Evolutionary conservation across 2,113 vertebrate species (phyloP).

Genomic region (Eidolon helvum): DNA sequence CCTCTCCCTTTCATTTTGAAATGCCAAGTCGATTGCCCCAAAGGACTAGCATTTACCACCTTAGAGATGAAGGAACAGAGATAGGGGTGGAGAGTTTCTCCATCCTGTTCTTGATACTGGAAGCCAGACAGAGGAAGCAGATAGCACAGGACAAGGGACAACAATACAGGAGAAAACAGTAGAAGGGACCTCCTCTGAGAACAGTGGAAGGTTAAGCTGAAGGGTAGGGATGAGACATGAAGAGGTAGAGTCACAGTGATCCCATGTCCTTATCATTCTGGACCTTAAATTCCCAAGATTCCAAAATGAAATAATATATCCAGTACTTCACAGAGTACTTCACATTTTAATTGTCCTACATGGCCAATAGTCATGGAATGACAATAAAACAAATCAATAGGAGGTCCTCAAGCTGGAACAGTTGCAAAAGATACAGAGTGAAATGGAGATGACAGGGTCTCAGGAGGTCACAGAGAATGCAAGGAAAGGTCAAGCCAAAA

Average conservation of each 20-base stretch:
- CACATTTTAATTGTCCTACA: background rate
- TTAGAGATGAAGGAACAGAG: conserved; percentile 13
- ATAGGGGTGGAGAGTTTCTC: background rate
- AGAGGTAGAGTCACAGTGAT: background rate
- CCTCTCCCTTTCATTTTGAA: conserved; percentile 49
- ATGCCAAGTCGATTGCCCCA: conserved; percentile 1
- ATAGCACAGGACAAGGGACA: background rate
- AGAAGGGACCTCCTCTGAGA: background rate
- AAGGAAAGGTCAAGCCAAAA: background rate
- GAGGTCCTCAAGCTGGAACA: background rate
- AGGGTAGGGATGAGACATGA: no score
- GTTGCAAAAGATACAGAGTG: background rate
- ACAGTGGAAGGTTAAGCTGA: background rate
- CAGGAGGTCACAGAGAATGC: background rate
- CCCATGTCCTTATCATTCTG: background rate
- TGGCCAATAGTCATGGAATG: background rate
- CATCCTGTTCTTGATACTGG: background rate
- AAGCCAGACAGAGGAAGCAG: background rate
- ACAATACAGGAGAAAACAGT: background rate
- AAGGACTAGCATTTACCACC: background rate
- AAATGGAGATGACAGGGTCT: background rate
- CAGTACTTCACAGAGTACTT: background rate
- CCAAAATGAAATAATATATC: background rate
- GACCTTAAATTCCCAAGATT: background rate
- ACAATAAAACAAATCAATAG: background rate